Evolutionary conservation across 2,888 invertebrate genomes (phyloP), one percentile per base, ranked within the genome.

Genomic region (Drosophila limbata): DNA sequence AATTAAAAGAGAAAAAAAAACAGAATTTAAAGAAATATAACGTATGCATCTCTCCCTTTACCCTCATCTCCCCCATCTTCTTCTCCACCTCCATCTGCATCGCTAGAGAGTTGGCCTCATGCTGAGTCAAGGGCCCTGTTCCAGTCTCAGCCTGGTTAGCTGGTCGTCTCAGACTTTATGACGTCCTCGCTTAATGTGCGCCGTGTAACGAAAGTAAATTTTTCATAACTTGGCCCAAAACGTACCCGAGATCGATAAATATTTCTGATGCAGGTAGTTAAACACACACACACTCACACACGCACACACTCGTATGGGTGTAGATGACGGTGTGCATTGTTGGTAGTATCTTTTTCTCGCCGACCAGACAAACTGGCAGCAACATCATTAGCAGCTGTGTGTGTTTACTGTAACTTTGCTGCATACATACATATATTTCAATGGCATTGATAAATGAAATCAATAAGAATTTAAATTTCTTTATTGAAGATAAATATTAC

Each of bases 341-440:
- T 66, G 84, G 84, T 73, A 86, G 73, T 72, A 71, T 47, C 71
- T 71, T 64, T 64, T 74, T 59, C 69, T 53, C 52, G 70, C 68
- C 65, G 73, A 37, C 70, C 89, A 90, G 89, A 90, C 89, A 80
- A 86, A 82, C 89, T 88, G 89, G 90, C 90, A 86, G 76, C 90
- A 77, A 62, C 86, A 79, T 82, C 85, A 87, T 89, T 88, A 85
- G 80, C 78, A 78, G 80, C 69, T 77, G 75, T 64, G 59, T 52
- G 62, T 52, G 62, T 53, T 44, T 47, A 33, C 25, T 13, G 35
- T 17, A 25, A 37, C n/a, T 48, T 51, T 31, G 48, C 17, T 31
- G 28, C 48, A 11, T 1, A 50, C 4, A 19, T n/a, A 33, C 8
- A n/a, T 9, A 35, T 9, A 33, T 19, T 19, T 33, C 17, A 17